A percentile compares a stretch with the other conserved stretches of the same genome.
Conservation (phyloP, 2,113 vertebrate species). For the Zosterops pallidus region DNA sequence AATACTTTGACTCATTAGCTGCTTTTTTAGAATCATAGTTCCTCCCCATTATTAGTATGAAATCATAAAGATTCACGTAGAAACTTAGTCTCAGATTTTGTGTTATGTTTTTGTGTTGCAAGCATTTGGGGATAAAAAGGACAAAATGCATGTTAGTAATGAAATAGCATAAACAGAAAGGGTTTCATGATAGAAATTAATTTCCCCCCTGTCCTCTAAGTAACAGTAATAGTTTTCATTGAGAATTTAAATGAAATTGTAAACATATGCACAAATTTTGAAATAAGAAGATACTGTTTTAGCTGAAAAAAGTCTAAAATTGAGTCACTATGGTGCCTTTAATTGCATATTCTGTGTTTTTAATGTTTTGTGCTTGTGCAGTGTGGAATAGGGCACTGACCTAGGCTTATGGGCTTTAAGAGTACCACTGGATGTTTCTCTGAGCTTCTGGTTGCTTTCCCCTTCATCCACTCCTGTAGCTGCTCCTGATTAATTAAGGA, state of each 20-base stretch:
- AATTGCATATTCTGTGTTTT: not conserved
- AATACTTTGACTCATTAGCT: not conserved
- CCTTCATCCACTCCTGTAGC: not conserved
- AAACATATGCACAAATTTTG: not conserved
- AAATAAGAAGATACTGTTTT: not conserved
- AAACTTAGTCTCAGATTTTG: not conserved
- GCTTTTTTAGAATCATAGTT: not conserved
- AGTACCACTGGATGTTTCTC: not conserved
- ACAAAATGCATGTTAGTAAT: not conserved
- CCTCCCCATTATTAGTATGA: not conserved
- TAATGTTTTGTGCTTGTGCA: not conserved
- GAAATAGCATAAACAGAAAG: not conserved
- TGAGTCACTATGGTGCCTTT: not conserved
- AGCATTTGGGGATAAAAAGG: not conserved
- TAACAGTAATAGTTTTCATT: not conserved
- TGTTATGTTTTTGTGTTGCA: not conserved
- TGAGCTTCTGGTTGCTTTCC: not conserved
- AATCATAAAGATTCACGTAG: not conserved
- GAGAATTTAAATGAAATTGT: not conserved
- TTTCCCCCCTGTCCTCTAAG: not conserved
- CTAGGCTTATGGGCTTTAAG: not conserved
- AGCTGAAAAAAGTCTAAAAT: not conserved
- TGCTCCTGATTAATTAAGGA: not conserved
- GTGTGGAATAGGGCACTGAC: not conserved
- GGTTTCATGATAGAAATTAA: not conserved